Percentiles rank a stretch among this genome's conserved stretches.
phyloP scores from a whole-genome alignment of 2,888 invertebrate species.

The Cacoxenus indagator region DNA sequence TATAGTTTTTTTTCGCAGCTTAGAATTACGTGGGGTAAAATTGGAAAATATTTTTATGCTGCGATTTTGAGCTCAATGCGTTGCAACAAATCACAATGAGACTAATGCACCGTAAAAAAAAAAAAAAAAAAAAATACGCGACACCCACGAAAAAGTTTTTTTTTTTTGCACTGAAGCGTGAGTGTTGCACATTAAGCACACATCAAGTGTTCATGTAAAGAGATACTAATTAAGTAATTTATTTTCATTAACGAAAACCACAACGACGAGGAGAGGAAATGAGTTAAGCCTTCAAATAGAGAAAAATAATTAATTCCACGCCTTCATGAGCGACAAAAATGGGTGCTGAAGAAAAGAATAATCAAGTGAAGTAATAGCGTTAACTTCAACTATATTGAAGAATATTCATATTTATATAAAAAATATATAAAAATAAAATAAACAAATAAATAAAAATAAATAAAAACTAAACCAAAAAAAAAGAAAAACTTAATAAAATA shows the following conservation, averaged over 20 bases:
- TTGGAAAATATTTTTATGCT: not conserved
- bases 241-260: conserved; percentile 53
- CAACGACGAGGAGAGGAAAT: not conserved
- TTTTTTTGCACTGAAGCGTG: not conserved
- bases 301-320: conserved; percentile 40
- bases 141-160: not conserved
- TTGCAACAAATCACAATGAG: not conserved
- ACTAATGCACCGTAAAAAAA: conserved; percentile 1
- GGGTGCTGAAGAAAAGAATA: not conserved
- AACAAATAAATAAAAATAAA: not conserved
- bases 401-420: not conserved
- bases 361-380: not conserved
- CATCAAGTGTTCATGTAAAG: conserved; percentile 43
- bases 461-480: too few relatives aligned
- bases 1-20: not conserved
- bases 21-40: not conserved
- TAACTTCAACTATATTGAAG: not conserved
- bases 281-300: conserved; percentile 19
- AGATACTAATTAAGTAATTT: conserved; percentile 56
- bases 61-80: conserved; percentile 11
- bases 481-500: not conserved
- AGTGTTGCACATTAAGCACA: conserved; percentile 22
- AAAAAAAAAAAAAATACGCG: conserved; percentile 13
- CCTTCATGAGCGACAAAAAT: conserved; percentile 41
- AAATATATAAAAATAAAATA: not conserved